phyloP scores from a whole-genome alignment of 1,140 invertebrate species.

The Drosophila oshimai region DNA sequence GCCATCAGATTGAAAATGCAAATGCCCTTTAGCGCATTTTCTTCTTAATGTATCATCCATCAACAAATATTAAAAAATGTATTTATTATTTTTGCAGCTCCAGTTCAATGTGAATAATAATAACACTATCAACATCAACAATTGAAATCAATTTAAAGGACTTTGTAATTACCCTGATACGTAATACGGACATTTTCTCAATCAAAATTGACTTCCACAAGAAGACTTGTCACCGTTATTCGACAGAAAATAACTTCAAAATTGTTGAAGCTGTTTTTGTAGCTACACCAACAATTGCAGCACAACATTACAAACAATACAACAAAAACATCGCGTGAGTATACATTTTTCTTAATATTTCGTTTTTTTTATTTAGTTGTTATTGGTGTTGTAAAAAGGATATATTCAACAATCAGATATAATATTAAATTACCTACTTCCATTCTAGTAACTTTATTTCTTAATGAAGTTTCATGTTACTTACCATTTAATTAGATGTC shows the following conservation, averaged over 20 bases:
- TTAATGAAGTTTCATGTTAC: too few species aligned
- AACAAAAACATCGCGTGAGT: conserved; percentile 34
- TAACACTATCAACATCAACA: not conserved
- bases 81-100: conserved; percentile 9
- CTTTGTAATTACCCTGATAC: not conserved
- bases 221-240: not conserved
- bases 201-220: not conserved
- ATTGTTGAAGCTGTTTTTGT: not conserved
- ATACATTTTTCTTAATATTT: not conserved
- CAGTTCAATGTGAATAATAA: conserved; percentile 10
- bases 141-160: not conserved
- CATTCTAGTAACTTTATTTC: too few species aligned
- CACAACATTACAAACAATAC: not conserved
- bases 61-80: not conserved
- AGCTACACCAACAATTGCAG: not conserved
- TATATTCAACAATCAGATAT: too few species aligned
- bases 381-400: too few species aligned
- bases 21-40: not conserved
- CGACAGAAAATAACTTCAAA: not conserved
- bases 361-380: too few species aligned
- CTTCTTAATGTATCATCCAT: not conserved
- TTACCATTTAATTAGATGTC: too few species aligned
- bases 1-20: not conserved
- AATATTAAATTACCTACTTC: too few species aligned
- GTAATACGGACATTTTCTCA: not conserved